Evolutionary conservation across 2,797 vertebrate species (phyloP), one percentile per base, ranked within the genome.

Genomic region (Gymnocypris eckloni): DNA sequence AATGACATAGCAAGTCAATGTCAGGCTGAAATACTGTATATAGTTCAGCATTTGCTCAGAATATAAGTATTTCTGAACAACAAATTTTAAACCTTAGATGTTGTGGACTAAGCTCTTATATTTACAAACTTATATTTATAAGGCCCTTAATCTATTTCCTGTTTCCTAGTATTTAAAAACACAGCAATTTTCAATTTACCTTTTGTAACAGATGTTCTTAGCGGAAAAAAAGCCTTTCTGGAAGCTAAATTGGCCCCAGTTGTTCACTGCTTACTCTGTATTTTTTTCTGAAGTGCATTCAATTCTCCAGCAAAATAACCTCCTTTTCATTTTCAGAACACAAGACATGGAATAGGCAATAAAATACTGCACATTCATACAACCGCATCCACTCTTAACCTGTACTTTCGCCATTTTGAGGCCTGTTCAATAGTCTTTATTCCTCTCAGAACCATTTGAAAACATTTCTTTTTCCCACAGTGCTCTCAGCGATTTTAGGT

Each of bases 201-300:
- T 86, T 86, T 85, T 69, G 84, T 66, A 84, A 61, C 89, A 91
- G 83, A 89, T 91, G 91, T 89, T 90, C 85, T 89, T 59, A 86
- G 86, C 13, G 48, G 59, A 87, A 78, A 78, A 80, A 33, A n/a
- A n/a, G 87, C 72, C 85, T 82, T 70, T 73, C 67, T 66, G 56
- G 28, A 41, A 61, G 76, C 67, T 79, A 85, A 85, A 85, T 85
- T 85, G 76, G 66, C 18, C 67, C 66, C 66, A 85, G 76, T 85
- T 85, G 83, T 70, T 85, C 16, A 10, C 25, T 71, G 66, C 64
- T 48, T 66, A 76, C 72, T 76, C 72, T 52, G 82, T 76, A 11
- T 66, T 84, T 78, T 84, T 84, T 79, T n/a, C 50, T 70, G 3
- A 84, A 84, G 48, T 22, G 50, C 16, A 71, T 70, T 79, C 37